Evolutionary conservation across 2,797 vertebrate species (phyloP), one percentile per base, ranked within the genome.

Genomic region (Molossus alvarezi): DNA sequence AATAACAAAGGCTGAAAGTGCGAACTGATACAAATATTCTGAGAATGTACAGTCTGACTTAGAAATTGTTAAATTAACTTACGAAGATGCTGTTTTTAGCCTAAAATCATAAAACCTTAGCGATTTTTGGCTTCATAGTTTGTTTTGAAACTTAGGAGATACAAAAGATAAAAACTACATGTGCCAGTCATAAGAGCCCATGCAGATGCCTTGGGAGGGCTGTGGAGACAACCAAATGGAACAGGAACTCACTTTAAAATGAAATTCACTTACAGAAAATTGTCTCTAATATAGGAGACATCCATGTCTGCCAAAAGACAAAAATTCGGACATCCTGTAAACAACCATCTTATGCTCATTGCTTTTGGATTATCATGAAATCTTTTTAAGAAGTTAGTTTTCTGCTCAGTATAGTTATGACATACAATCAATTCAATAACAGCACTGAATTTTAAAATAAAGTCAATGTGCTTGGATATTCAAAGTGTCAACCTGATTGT

Each of bases 381-480:
- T 89, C 11, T 84, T 96, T 93, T 75, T 82, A 65, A 75, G 12
- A 84, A 75, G 48, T 60, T 87, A 67, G 45, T 76, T 95, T 69
- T 17, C 87, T 81, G 2, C 71, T 65, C 83, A 65, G 27, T 48
- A 75, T 53, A 64, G 21, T 85, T 82, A 89, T 62, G 75, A 82
- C 62, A 92, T 82, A 64, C 64, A 93, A 79, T 89, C 83, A 89
- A 91, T 95, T 95, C 69, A 94, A 83, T 91, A 75, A 95, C 17
- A 88, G 80, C 33, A 64, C 8, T 91, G 71, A 96, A 93, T 96
- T 93, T 89, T 91, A 96, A 95, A 96, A 80, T 71, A 71, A 90
- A 95, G 60, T 84, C 76, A 91, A 96, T 71, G 45, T 73, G 37
- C 25, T 91, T 79, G 29, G 71, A 87, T 93, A 89, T 53, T 83